A percentile compares a stretch with the other conserved stretches of the same genome.
Conservation (phyloP, 2,113 vertebrate species). For the Lathamus discolor region DNA sequence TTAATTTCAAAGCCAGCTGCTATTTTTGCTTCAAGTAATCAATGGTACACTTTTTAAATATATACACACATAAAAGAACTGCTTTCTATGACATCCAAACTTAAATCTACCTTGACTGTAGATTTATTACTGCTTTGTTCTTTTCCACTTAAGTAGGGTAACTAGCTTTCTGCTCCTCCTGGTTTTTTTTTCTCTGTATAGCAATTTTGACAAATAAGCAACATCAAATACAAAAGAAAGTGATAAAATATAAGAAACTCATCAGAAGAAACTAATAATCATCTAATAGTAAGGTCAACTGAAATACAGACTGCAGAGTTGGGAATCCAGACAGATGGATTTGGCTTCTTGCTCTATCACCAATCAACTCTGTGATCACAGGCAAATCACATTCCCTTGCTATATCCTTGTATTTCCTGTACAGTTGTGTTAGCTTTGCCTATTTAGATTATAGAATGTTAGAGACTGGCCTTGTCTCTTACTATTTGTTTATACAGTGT, state of each 20-base stretch:
- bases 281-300: not conserved
- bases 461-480: not conserved
- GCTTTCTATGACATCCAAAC: not conserved
- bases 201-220: not conserved
- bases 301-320: not conserved
- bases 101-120: not conserved
- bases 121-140: not conserved
- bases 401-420: not conserved
- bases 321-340: not conserved
- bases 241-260: not conserved
- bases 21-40: slow-evolving; percentile 52
- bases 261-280: not conserved
- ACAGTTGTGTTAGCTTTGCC: not conserved
- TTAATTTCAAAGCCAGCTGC: slow-evolving; percentile 78
- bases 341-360: not conserved
- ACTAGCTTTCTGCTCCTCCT: not conserved
- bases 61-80: not conserved
- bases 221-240: not conserved
- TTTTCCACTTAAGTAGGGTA: not conserved
- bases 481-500: slow-evolving; percentile 7
- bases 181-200: not conserved
- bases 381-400: not conserved
- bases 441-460: not conserved
- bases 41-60: not conserved
- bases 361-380: not conserved